Evolutionary conservation across 2,888 invertebrate species (phyloP), one percentile per base, ranked within the genome.

Genomic region (Amiota mariae): DNA sequence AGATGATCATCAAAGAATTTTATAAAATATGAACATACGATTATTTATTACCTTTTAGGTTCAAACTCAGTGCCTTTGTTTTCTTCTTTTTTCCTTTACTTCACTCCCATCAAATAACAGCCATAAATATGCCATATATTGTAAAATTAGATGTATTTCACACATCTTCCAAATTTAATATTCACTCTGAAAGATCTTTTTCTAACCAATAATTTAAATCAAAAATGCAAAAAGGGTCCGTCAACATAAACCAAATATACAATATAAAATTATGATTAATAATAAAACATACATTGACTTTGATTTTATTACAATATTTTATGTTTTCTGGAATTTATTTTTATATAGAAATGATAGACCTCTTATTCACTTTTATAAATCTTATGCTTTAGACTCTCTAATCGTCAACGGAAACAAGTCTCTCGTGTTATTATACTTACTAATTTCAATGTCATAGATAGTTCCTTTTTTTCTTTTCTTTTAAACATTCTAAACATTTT

Each of bases 251-350:
- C 1, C 18, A 61, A 15, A 75, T 57, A 79, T 49, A 57, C 70
- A 64, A 64, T 36, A 54, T 57, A 54, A 84, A 83, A 83, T 85
- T 79, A 83, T 83, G 85, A 83, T 85, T 85, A 83, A 83, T 85
- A 84, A 80, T 78, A 77, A 78, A 80, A 76, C 76, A 76, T 77
- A 80, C 81, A 82, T 83, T 84, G 73, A 80, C 80, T 82, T 83
- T 85, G 81, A 81, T 84, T 84, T 85, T 73, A 82, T 81, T 63
- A 46, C 47, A 47, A 20, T 63, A 46, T 85, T 85, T 84, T 82
- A 36, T 79, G 75, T 74, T 73, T 76, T 77, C 59, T 59, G 18
- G 20, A 1, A 20, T 2, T 59, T 59, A 9, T 59, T 20, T n/a
- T 59, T 57, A 2, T 24, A 24, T 24, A 24, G 24, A 24, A 24